phyloP scores from a whole-genome alignment of 2,888 invertebrate genomes.

The Acholoe squamosa region DNA sequence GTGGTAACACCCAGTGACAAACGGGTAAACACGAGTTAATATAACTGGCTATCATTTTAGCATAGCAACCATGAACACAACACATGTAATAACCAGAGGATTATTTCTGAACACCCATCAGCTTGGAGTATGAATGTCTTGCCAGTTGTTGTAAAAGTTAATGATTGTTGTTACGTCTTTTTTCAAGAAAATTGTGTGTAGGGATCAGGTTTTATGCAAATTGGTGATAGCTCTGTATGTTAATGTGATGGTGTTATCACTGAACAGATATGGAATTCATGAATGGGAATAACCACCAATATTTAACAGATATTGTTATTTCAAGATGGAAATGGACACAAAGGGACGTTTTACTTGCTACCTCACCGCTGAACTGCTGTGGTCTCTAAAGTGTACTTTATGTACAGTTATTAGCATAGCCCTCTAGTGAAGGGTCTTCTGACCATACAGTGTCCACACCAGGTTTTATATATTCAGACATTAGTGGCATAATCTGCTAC shows the following conservation, averaged over 20 bases:
- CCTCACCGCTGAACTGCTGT: constrained; percentile 46
- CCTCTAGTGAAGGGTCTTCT: background rate
- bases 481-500: constrained; percentile 53
- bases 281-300: background rate
- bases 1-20: background rate
- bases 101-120: background rate
- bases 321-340: background rate
- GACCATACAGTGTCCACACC: background rate
- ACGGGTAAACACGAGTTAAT: background rate
- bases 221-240: background rate
- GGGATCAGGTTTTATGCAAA: background rate
- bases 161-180: background rate
- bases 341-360: constrained; percentile 45
- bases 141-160: constrained; percentile 42
- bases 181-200: background rate
- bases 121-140: constrained; percentile 31
- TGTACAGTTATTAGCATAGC: background rate
- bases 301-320: background rate
- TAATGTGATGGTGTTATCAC: background rate
- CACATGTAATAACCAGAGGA: background rate
- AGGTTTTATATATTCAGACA: background rate
- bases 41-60: background rate
- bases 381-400: background rate
- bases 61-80: background rate
- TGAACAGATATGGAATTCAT: background rate